Conservation (phyloP, 2,888 invertebrate species). For the Agonopterix heracliana region DNA sequence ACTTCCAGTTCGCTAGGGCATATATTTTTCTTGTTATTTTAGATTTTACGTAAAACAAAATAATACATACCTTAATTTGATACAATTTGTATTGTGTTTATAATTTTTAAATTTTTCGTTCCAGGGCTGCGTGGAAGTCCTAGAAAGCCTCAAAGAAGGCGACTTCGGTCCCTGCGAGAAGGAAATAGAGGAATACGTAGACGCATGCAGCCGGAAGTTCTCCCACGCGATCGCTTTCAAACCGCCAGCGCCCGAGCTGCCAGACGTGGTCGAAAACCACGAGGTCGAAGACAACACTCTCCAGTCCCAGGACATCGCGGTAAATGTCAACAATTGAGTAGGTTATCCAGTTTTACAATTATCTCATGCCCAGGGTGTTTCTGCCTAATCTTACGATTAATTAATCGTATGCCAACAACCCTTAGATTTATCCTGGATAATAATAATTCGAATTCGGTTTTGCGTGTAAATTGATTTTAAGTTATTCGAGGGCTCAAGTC, state of each 20-base stretch:
- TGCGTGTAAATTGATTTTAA: background rate
- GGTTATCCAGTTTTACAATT: background rate
- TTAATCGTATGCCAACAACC: background rate
- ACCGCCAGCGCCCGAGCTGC: constrained; percentile 35
- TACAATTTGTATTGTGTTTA: too few species aligned
- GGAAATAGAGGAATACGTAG: constrained; percentile 81
- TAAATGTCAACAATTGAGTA: constrained; percentile 35
- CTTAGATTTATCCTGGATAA: background rate
- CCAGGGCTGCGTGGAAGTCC: constrained; percentile 87
- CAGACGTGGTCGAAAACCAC: constrained; percentile 16
- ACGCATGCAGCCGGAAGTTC: constrained; percentile 83
- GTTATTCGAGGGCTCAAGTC: background rate
- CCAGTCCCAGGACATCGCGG: constrained; percentile 40
- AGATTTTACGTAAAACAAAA: too few species aligned
- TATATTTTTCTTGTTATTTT: too few species aligned
- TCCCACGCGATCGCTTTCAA: constrained; percentile 88
- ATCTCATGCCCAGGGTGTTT: background rate
- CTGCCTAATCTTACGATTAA: background rate
- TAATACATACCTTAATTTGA: too few species aligned
- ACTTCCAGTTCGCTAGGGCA: too few species aligned
- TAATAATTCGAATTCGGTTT: background rate
- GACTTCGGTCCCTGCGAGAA: constrained; percentile 86
- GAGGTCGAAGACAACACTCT: constrained; percentile 20
- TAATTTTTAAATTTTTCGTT: background rate
- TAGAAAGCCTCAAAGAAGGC: constrained; percentile 85